These are phyloP conservation scores for Eidolon helvum DNA, from an alignment of 2,113 vertebrate genomes.

Conservation along the genomic window DNA sequence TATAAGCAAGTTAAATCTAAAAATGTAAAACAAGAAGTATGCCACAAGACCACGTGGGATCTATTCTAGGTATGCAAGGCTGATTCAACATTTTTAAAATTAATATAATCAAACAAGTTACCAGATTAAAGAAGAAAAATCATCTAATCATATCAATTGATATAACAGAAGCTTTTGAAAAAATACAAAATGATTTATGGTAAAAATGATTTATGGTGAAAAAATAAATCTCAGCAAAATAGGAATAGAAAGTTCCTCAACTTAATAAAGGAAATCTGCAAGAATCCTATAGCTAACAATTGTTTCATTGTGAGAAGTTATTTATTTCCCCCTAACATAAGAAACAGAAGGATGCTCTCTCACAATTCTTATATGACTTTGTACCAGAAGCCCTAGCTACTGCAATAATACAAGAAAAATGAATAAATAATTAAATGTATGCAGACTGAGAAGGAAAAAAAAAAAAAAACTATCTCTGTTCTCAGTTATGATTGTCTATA, in stretches of 20 bases:
- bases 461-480: not conserved
- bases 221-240: not conserved
- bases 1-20: not conserved
- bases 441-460: not conserved
- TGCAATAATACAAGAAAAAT: not conserved
- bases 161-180: not conserved
- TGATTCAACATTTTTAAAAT: not conserved
- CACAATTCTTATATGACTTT: not conserved
- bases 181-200: not conserved
- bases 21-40: not conserved
- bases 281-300: not conserved
- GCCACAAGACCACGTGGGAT: not conserved
- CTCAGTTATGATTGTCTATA: not conserved
- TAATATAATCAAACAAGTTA: not conserved
- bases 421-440: not conserved
- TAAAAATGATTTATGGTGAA: not conserved
- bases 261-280: not conserved
- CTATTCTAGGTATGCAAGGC: not conserved
- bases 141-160: not conserved
- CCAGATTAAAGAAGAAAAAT: not conserved
- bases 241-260: not conserved
- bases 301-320: not conserved
- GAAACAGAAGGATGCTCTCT: not conserved
- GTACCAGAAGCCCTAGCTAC: not conserved
- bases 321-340: not conserved